Percentiles rank a stretch among this genome's conserved stretches.
phyloP scores from a whole-genome alignment of 2,888 invertebrate species.

The Cosmia trapezina region DNA sequence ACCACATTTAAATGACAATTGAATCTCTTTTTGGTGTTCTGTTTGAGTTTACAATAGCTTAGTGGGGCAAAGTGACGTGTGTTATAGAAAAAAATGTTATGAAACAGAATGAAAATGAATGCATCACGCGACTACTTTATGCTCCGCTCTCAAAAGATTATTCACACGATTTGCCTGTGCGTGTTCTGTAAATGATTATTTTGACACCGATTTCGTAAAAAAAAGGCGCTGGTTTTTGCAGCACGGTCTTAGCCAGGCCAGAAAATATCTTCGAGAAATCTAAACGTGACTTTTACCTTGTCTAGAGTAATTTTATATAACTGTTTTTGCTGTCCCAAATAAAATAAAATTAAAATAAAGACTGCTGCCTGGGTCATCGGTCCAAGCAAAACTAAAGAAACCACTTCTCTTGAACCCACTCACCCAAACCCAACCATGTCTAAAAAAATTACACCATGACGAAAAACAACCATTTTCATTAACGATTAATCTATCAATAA shows the following conservation, averaged over 20 bases:
- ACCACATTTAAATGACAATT: slow-evolving; percentile 48
- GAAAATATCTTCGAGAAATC: not conserved
- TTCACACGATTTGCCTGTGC: slow-evolving; percentile 17
- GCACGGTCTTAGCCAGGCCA: not conserved
- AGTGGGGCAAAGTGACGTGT: not conserved
- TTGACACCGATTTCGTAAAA: slow-evolving; percentile 7
- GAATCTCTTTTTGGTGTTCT: slow-evolving; percentile 27
- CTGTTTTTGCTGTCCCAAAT: not conserved
- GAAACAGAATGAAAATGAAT: slow-evolving; percentile 38
- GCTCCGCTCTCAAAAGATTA: slow-evolving; percentile 12
- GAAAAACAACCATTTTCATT: slow-evolving; percentile 16
- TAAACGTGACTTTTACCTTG: not conserved
- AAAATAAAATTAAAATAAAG: not conserved
- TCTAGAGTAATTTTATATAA: not conserved
- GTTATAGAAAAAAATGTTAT: slow-evolving; percentile 37
- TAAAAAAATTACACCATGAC: slow-evolving; percentile 5
- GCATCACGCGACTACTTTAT: slow-evolving; percentile 13
- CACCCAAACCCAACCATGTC: slow-evolving; percentile 5
- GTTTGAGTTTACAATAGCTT: slow-evolving; percentile 19
- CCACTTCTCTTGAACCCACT: slow-evolving; percentile 9
- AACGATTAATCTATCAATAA: not conserved
- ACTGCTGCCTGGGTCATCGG: not conserved
- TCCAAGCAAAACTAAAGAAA: not conserved
- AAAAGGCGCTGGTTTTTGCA: not conserved
- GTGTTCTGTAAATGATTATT: not conserved